Conservation (phyloP, 1,140 invertebrate genomes). For the Aphelinus atriplicis region DNA sequence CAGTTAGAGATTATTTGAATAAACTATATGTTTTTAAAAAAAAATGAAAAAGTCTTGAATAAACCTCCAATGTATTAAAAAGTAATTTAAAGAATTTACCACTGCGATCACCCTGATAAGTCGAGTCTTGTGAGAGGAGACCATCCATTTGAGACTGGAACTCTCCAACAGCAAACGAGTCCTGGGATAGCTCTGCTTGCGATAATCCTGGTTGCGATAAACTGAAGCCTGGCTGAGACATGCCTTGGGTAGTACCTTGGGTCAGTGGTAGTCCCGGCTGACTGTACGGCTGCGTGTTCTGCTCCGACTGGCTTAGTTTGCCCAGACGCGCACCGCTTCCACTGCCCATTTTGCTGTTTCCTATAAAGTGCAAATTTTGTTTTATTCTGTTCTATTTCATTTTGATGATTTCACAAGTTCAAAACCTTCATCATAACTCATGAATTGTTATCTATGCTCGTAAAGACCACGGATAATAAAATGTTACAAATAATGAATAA, state of each 20-base stretch:
- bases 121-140: conserved; percentile 93
- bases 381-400: no score
- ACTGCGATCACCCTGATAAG: conserved; percentile 84
- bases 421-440: no score
- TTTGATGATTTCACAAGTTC: no score
- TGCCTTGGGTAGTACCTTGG: conserved; percentile 76
- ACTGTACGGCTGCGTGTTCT: conserved; percentile 72
- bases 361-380: not conserved
- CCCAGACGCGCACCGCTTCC: conserved; percentile 52
- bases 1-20: not conserved
- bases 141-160: conserved; percentile 95
- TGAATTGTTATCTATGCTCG: no score
- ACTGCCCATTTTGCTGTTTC: conserved; percentile 22
- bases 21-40: not conserved
- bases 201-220: conserved; percentile 75
- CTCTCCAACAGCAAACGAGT: conserved; percentile 85
- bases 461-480: no score
- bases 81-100: conserved; percentile 42
- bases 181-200: conserved; percentile 86
- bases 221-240: conserved; percentile 77
- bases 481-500: no score
- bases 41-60: not conserved
- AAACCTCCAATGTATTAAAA: not conserved
- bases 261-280: conserved; percentile 71
- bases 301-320: conserved; percentile 61